Conservation (phyloP, 2,113 vertebrate species). For the Nanorana parkeri region DNA sequence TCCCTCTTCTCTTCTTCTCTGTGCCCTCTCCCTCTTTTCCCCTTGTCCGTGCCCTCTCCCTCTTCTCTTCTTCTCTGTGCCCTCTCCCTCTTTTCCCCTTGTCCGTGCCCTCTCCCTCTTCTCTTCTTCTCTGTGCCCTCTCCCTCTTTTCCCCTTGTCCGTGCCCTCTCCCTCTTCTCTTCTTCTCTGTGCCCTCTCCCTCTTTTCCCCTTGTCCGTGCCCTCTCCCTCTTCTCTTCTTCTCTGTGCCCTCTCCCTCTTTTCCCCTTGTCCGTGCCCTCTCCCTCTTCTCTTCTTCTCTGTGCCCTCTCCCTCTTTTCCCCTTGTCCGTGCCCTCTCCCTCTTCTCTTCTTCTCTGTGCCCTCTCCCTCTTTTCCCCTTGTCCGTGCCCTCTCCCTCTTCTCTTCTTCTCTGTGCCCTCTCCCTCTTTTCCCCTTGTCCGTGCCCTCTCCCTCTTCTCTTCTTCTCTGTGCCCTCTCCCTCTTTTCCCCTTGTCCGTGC, state of each 20-base stretch:
- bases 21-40: neutral
- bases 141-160: neutral
- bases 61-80: too few relatives aligned
- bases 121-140: neutral
- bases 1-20: neutral
- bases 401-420: too few relatives aligned
- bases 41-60: neutral
- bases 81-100: neutral
- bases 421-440: neutral
- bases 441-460: neutral
- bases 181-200: too few relatives aligned
- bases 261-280: neutral
- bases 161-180: neutral
- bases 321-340: too few relatives aligned
- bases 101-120: too few relatives aligned
- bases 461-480: neutral
- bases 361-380: neutral
- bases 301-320: neutral
- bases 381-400: neutral
- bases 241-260: neutral
- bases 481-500: neutral
- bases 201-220: neutral
- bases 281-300: neutral
- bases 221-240: neutral
- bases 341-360: neutral